Evolutionary conservation across 2,888 invertebrate genomes (phyloP), one percentile per base, ranked within the genome.

Genomic region (Parnassius apollo): DNA sequence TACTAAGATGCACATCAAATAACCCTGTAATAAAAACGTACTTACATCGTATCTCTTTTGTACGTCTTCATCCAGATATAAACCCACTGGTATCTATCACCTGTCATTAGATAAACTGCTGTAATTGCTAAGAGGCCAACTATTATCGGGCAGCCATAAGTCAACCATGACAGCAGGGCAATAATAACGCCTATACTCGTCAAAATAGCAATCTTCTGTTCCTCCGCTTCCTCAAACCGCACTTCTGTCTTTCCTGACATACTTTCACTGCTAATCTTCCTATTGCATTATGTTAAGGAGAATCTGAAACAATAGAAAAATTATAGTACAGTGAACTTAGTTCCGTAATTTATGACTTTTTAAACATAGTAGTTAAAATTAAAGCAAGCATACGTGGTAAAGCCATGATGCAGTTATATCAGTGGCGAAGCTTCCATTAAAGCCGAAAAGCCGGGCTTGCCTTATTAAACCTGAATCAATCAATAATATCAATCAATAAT

Each of bases 11-110:
- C 2, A 25, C 25, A 25, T 25, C 25, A 25, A 25, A 25, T 25
- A 25, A 25, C 3, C 25, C 0, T 0, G 25, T 25, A 3, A 25
- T 25, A 0, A 25, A 25, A 22, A 7, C 35, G 2, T 64, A 90
- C 90, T 88, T 56, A 92, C 92, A 81, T 72, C 67, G 82, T 72
- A 71, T 92, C 92, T 53, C 92, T 79, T 25, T 78, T 77, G 58
- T 80, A 76, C 0, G 92, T 92, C 74, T 88, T 90, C 71, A 80
- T 82, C 82, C 86, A 87, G 11, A 92, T 90, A 68, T 90, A 91
- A 45, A 91, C 69, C 92, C 92, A 92, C 68, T 92, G 91, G 66
- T 91, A 91, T 68, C 91, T 75, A 62, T 89, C 80, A 0, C 92
- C 91, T 0, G 89, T 89, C 78, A 91, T 74, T 56, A 92, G 77